Conservation (phyloP, 2,113 vertebrate species). For the Cryptotis parvus region DNA sequence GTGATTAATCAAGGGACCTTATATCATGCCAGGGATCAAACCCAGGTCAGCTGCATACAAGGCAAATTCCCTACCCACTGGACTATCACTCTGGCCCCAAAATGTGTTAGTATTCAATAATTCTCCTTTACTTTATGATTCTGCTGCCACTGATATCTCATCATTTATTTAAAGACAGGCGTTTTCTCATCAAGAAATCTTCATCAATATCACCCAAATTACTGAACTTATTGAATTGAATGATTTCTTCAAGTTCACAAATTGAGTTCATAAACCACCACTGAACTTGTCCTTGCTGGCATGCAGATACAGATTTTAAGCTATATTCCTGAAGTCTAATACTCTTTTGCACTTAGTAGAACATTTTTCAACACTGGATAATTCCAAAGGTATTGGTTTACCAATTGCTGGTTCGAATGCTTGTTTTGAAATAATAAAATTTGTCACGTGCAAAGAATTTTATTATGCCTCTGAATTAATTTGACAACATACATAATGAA, state of each 20-base stretch:
- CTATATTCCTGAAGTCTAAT: neutral
- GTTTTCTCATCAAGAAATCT: neutral
- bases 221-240: neutral
- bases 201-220: neutral
- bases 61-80: no score
- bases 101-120: neutral
- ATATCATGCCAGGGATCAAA: no score
- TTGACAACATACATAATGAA: slow-evolving; percentile 48
- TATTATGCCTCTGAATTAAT: slow-evolving; percentile 34
- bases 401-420: neutral
- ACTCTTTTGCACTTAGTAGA: neutral
- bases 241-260: neutral
- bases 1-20: no score
- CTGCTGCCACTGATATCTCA: neutral
- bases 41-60: no score
- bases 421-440: slow-evolving; percentile 55
- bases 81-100: neutral
- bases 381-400: slow-evolving; percentile 6
- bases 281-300: neutral
- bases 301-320: neutral
- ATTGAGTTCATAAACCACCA: neutral
- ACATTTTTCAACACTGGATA: neutral
- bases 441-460: slow-evolving; percentile 27
- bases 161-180: slow-evolving; percentile 20
- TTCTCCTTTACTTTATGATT: neutral